Percentiles rank a stretch among this genome's conserved stretches.
Conservation (phyloP, 2,797 vertebrate genomes). For the Dipus sagitta region DNA sequence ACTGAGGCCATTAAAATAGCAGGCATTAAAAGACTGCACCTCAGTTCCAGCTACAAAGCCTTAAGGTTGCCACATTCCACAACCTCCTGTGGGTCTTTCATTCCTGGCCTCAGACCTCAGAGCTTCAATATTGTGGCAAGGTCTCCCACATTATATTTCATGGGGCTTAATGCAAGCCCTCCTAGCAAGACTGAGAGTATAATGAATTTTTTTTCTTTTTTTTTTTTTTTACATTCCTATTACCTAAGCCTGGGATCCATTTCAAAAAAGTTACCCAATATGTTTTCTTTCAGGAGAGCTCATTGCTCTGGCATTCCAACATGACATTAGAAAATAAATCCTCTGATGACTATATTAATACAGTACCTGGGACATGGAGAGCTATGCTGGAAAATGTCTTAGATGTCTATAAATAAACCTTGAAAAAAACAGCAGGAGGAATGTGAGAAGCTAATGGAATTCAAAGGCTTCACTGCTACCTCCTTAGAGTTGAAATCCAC, state of each 20-base stretch:
- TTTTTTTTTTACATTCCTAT: constrained; percentile 80
- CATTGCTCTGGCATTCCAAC: constrained; percentile 79
- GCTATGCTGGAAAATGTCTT: constrained; percentile 68
- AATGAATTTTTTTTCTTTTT: constrained; percentile 79
- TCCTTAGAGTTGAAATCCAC: constrained; percentile 52
- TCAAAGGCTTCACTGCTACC: constrained; percentile 60
- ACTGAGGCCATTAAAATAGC: constrained; percentile 78
- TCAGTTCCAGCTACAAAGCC: constrained; percentile 74
- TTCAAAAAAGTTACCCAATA: constrained; percentile 81
- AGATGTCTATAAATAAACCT: constrained; percentile 84
- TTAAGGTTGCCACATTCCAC: constrained; percentile 75
- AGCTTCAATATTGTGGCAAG: constrained; percentile 73
- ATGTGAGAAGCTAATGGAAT: constrained; percentile 75
- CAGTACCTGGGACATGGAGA: constrained; percentile 76
- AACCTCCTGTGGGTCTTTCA: constrained; percentile 74
- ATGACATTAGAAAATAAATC: constrained; percentile 80
- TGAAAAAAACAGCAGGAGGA: constrained; percentile 77
- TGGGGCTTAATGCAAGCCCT: constrained; percentile 75
- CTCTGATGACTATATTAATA: constrained; percentile 80
- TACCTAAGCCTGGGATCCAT: constrained; percentile 80
- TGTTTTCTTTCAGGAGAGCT: constrained; percentile 81
- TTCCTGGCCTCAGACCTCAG: constrained; percentile 71
- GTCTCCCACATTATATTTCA: constrained; percentile 78
- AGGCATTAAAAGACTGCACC: constrained; percentile 75
- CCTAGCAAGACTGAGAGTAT: constrained; percentile 66